These are phyloP conservation scores for Heliconius hermathena DNA, from an alignment of 1,140 invertebrate species.

Conservation along the genomic window DNA sequence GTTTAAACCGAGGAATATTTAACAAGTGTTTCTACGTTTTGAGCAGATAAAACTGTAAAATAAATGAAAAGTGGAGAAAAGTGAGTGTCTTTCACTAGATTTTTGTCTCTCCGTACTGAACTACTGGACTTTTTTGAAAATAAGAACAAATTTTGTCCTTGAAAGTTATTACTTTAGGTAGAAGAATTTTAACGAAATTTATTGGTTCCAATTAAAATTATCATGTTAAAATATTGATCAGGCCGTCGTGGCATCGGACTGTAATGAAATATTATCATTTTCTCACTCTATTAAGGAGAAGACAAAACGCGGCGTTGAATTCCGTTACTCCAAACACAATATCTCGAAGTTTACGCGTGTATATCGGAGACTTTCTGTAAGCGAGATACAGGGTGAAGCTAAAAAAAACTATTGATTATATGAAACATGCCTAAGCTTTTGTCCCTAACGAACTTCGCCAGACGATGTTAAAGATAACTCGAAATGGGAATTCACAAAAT, in stretches of 20 bases:
- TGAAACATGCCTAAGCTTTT: neutral
- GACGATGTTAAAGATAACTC: constrained; percentile 3
- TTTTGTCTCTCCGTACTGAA: neutral
- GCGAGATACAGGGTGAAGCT: neutral
- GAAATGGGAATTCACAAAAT: neutral
- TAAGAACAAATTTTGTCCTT: too few relatives aligned
- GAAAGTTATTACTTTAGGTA: too few relatives aligned
- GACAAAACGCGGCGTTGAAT: neutral
- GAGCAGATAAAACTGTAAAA: too few relatives aligned
- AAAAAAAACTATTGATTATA: neutral
- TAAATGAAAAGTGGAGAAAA: neutral
- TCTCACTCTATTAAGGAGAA: neutral
- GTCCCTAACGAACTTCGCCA: constrained; percentile 5
- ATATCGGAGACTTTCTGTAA: neutral
- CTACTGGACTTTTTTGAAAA: too few relatives aligned
- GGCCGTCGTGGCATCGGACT: too few relatives aligned
- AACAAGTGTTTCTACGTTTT: too few relatives aligned
- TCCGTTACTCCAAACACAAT: neutral
- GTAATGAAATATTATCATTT: neutral
- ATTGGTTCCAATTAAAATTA: too few relatives aligned
- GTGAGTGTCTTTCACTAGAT: neutral
- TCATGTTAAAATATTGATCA: too few relatives aligned
- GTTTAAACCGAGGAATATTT: too few relatives aligned
- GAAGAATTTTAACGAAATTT: too few relatives aligned
- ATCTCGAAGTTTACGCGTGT: neutral